Conservation (phyloP, 30 jellyfish, hydroid and myxozoan genomes). For the Nemopilema nomurai region DNA sequence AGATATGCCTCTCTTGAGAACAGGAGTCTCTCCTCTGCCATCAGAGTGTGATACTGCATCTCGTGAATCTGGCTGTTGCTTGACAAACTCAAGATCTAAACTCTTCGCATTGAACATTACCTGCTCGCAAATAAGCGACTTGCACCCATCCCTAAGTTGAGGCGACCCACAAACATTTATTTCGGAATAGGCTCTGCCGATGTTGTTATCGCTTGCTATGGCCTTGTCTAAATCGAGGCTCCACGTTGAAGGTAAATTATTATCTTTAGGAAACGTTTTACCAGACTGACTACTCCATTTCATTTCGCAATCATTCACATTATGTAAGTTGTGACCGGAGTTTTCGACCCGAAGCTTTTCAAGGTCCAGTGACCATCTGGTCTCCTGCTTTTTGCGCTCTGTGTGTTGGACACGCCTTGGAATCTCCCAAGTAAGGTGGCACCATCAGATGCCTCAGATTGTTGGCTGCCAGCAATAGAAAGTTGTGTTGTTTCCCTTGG, state of each 20-base stretch:
- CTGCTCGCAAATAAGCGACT: conserved; percentile 9
- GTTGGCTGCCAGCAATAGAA: conserved; percentile 13
- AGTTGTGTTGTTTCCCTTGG: conserved; percentile 25
- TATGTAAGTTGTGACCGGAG: conserved; percentile 26
- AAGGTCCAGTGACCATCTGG: conserved; percentile 70
- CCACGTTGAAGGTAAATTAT: conserved; percentile 51
- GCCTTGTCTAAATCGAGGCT: conserved; percentile 51
- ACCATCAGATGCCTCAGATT: conserved; percentile 28
- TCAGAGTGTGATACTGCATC: conserved; percentile 10
- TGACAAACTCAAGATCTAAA: conserved; percentile 50
- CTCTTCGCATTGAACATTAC: conserved; percentile 64
- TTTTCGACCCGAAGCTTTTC: conserved; percentile 53
- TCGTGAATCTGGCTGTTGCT: conserved; percentile 9
- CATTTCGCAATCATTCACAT: conserved; percentile 18
- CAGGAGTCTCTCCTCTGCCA: not conserved
- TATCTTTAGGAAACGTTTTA: not conserved
- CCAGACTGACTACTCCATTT: conserved; percentile 60
- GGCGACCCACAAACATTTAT: conserved; percentile 61
- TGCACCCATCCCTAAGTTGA: conserved; percentile 6
- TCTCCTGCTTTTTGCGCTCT: conserved; percentile 51
- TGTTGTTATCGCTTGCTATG: conserved; percentile 4
- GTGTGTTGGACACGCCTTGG: conserved; percentile 50
- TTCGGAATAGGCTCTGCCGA: conserved; percentile 53
- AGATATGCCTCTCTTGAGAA: conserved; percentile 43
- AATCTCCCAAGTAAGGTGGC: conserved; percentile 7